Percentiles rank a stretch among this genome's conserved stretches.
These are phyloP conservation scores for Megathymus violae DNA, from an alignment of 1,140 invertebrate genomes.

Conservation along the genomic window DNA sequence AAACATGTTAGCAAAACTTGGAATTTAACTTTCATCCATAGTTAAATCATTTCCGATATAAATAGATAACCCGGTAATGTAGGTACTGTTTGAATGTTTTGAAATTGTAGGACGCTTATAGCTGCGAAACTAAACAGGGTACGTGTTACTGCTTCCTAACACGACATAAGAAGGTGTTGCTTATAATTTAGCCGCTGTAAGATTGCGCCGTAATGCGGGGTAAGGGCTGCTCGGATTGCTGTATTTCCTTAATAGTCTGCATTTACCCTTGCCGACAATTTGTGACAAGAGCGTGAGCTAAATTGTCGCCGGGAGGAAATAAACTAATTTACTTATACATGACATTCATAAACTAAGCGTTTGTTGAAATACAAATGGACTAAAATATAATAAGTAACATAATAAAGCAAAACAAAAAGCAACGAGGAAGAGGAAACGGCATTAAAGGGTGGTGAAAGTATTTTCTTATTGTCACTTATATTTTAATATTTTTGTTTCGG, in stretches of 20 bases:
- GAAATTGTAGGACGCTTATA: slow-evolving; percentile 13
- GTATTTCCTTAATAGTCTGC: slow-evolving; percentile 83
- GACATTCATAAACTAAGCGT: slow-evolving; percentile 64
- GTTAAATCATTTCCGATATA: background rate
- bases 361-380: slow-evolving; percentile 49
- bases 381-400: slow-evolving; percentile 36
- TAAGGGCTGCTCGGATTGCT: slow-evolving; percentile 78
- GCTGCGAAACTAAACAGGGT: slow-evolving; percentile 29
- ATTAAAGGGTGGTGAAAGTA: slow-evolving; percentile 22
- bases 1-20: too few species aligned
- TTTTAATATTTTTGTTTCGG: slow-evolving; percentile 20
- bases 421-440: slow-evolving; percentile 22
- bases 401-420: slow-evolving; percentile 36
- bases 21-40: too few species aligned
- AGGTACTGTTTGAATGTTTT: background rate
- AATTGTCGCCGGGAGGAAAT: slow-evolving; percentile 81
- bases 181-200: slow-evolving; percentile 79
- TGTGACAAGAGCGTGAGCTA: slow-evolving; percentile 79
- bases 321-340: slow-evolving; percentile 81
- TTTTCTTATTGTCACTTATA: slow-evolving; percentile 25
- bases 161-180: slow-evolving; percentile 79
- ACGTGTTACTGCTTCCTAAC: slow-evolving; percentile 72
- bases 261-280: slow-evolving; percentile 81
- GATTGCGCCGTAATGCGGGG: slow-evolving; percentile 79
- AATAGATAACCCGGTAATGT: background rate